A percentile compares a stretch with the other conserved stretches of the same genome.
Conservation (phyloP, 1,140 invertebrate species). For the Hylyphantes graminicola region DNA sequence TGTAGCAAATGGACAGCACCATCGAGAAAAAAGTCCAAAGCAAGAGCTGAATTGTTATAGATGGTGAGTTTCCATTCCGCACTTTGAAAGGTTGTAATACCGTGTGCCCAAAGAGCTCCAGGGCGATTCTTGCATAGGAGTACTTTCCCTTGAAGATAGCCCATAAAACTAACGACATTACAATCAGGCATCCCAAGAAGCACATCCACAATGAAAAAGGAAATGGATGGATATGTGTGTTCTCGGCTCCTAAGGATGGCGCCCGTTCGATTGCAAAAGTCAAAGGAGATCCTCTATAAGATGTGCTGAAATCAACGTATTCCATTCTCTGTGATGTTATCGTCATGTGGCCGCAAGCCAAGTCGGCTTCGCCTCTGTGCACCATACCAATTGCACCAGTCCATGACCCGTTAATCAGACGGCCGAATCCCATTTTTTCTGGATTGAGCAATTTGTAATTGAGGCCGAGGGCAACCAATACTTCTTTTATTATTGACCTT, state of each 20-base stretch:
- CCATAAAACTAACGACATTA: neutral
- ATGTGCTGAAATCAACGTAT: slow-evolving; percentile 3
- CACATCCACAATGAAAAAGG: slow-evolving; percentile 13
- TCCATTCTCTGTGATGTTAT: neutral
- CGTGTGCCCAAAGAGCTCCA: neutral
- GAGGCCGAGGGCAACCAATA: too few species aligned
- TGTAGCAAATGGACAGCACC: slow-evolving; percentile 13
- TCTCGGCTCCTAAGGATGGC: neutral
- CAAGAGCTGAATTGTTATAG: neutral
- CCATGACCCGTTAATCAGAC: neutral
- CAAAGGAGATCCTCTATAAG: slow-evolving; percentile 5
- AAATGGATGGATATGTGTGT: slow-evolving; percentile 23
- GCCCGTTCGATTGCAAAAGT: slow-evolving; percentile 24
- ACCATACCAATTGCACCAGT: slow-evolving; percentile 37
- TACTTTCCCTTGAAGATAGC: neutral
- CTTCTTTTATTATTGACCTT: too few species aligned
- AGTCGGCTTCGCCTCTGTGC: slow-evolving; percentile 14
- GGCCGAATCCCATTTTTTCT: too few species aligned
- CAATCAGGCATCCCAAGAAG: neutral
- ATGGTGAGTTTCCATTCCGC: neutral
- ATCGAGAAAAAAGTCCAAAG: neutral
- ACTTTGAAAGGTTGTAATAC: neutral
- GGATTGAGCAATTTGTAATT: too few species aligned
- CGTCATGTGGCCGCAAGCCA: slow-evolving; percentile 4
- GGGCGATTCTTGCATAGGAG: neutral